A percentile compares a stretch with the other conserved stretches of the same genome.
Conservation (phyloP, 1,140 invertebrate genomes). For the Panagrolaimus sp. region DNA sequence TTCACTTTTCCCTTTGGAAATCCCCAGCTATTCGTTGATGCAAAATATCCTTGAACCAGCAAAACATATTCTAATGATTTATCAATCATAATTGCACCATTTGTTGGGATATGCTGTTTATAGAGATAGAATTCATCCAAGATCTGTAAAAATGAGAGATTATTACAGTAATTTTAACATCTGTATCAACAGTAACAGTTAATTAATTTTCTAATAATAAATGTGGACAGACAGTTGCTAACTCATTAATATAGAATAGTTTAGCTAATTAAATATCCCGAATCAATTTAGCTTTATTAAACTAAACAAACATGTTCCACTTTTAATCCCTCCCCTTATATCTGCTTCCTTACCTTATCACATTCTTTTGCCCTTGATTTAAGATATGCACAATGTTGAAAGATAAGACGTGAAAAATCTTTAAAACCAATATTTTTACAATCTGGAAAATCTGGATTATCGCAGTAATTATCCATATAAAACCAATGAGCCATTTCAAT, state of each 20-base stretch:
- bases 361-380: conserved; percentile 70
- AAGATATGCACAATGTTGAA: conserved; percentile 79
- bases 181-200: no score
- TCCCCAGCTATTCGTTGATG: conserved; percentile 83
- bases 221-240: no score
- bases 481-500: conserved; percentile 95
- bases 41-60: conserved; percentile 80
- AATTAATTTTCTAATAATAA: no score
- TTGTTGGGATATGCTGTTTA: conserved; percentile 86
- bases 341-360: conserved; percentile 13
- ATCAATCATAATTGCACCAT: conserved; percentile 84
- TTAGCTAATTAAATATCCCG: no score
- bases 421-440: conserved; percentile 15
- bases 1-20: conserved; percentile 98
- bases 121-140: conserved; percentile 84
- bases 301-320: no score
- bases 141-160: conserved; percentile 63
- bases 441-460: conserved; percentile 19
- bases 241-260: no score
- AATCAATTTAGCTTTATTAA: no score
- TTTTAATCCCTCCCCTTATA: no score
- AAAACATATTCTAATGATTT: conserved; percentile 73
- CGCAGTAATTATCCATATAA: conserved; percentile 86
- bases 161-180: no score
- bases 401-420: conserved; percentile 58